Conservation (phyloP, 2,113 vertebrate species). For the Leptodactylus fuscus region DNA sequence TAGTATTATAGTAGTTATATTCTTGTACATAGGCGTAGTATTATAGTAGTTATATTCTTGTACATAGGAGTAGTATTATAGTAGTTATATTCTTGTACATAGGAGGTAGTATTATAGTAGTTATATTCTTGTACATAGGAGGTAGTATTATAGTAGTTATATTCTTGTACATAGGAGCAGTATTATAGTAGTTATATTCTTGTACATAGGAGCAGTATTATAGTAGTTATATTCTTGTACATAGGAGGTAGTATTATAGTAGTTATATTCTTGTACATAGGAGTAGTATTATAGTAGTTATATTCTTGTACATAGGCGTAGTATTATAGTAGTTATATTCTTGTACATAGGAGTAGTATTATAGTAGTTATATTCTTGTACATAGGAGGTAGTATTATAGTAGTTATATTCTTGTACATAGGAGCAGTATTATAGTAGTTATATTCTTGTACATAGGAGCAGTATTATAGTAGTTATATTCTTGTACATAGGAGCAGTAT, state of each 20-base stretch:
- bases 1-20: neutral
- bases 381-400: neutral
- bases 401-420: conserved; percentile 10
- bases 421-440: conserved; percentile 4
- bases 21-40: neutral
- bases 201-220: neutral
- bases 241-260: too few species aligned
- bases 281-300: neutral
- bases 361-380: neutral
- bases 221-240: too few species aligned
- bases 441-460: neutral
- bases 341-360: neutral
- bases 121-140: too few species aligned
- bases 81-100: conserved; percentile 7
- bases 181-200: neutral
- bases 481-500: neutral
- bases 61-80: conserved; percentile 6
- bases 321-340: conserved; percentile 1
- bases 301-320: neutral
- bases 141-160: neutral
- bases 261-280: neutral
- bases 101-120: too few species aligned
- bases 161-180: neutral
- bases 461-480: conserved; percentile 7
- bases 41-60: conserved; percentile 15